phyloP scores from a whole-genome alignment of 2,113 vertebrate species.

The cattle (Bos taurus) region DNA sequence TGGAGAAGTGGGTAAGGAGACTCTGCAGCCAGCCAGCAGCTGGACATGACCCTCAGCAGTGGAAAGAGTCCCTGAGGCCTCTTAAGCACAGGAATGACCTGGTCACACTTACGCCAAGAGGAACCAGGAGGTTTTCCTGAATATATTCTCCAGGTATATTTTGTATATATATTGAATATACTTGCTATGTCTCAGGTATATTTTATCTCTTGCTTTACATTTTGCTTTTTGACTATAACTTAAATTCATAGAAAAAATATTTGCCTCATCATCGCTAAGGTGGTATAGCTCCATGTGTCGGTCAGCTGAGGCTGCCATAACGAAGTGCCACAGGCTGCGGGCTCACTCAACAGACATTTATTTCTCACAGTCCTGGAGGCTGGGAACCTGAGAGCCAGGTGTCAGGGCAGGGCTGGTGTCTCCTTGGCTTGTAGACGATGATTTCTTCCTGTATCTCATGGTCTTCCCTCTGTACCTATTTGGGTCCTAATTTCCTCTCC shows the following conservation, averaged over 20 bases:
- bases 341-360: neutral
- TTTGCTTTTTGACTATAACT: neutral
- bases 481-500: neutral
- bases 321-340: accelerated
- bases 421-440: neutral
- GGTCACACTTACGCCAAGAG: neutral
- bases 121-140: too few relatives aligned
- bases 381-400: neutral
- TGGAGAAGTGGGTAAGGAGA: neutral
- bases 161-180: neutral
- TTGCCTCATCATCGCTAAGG: neutral
- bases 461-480: too few relatives aligned
- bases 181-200: neutral
- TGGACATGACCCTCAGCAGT: neutral
- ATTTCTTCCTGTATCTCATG: neutral
- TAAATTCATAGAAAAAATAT: neutral
- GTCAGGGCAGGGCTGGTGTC: accelerated
- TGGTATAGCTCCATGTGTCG: too few relatives aligned
- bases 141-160: neutral
- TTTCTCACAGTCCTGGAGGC: neutral
- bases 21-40: neutral
- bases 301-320: neutral
- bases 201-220: neutral
- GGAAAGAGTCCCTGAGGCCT: too few relatives aligned
- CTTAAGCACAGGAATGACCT: neutral